These are phyloP conservation scores for Aselliscus stoliczkanus DNA, from an alignment of 2,797 vertebrate species.

Conservation along the genomic window DNA sequence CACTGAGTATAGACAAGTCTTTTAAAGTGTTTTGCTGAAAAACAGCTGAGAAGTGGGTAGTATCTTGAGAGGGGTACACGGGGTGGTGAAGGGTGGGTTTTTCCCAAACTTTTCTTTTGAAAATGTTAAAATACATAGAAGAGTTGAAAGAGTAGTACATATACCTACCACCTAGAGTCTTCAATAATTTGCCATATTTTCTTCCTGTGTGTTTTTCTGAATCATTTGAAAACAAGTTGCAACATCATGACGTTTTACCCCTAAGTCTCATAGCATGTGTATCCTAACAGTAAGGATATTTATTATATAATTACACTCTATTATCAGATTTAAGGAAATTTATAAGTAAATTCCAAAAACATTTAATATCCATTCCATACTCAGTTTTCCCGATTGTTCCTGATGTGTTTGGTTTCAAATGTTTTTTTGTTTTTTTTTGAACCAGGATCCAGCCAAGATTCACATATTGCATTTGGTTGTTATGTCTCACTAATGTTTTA, in stretches of 20 bases:
- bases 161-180: not conserved
- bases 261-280: not conserved
- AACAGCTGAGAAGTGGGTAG: not conserved
- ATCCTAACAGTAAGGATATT: not conserved
- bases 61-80: not conserved
- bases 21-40: constrained; percentile 14
- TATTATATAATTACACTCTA: not conserved
- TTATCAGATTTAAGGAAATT: constrained; percentile 20
- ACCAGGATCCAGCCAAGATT: constrained; percentile 54
- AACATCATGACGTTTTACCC: not conserved
- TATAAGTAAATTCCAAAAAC: not conserved
- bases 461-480: constrained; percentile 47
- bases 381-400: constrained; percentile 38
- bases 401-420: constrained; percentile 55
- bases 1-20: not conserved
- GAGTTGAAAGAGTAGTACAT: not conserved
- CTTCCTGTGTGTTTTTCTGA: constrained; percentile 5
- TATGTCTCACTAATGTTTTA: constrained; percentile 60
- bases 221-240: constrained; percentile 18
- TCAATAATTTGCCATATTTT: constrained; percentile 27
- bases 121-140: not conserved
- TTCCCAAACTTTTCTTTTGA: not conserved
- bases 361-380: not conserved
- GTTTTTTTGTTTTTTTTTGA: constrained; percentile 17
- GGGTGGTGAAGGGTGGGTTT: not conserved